Conservation (phyloP, 53 echinoderm and acorn worm species). For the Mesocentrotus franciscanus region DNA sequence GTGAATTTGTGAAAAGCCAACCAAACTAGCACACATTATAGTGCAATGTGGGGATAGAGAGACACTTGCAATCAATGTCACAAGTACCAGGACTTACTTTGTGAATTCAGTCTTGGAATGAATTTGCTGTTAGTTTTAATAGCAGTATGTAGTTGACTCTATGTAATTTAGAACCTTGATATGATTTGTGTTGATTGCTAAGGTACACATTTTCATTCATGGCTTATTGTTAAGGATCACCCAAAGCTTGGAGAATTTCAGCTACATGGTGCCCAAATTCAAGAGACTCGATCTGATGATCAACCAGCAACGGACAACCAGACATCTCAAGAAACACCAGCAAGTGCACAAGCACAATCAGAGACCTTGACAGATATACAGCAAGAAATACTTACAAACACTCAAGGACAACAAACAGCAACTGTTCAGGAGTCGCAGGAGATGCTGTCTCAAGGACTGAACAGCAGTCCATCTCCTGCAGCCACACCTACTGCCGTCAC, state of each 20-base stretch:
- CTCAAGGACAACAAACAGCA: background rate
- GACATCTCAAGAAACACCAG: conserved; percentile 12
- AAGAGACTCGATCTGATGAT: background rate
- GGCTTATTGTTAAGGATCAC: background rate
- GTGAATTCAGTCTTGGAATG: too few relatives aligned
- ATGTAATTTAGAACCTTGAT: too few relatives aligned
- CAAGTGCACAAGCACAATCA: background rate
- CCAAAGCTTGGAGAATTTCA: conserved; percentile 31
- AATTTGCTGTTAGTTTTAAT: too few relatives aligned
- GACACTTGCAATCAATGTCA: too few relatives aligned
- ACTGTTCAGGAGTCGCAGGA: background rate
- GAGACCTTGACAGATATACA: background rate
- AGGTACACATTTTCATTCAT: background rate
- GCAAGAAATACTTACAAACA: background rate
- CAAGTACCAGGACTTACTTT: too few relatives aligned
- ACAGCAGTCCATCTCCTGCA: background rate
- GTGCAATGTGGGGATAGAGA: too few relatives aligned
- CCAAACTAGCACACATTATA: too few relatives aligned
- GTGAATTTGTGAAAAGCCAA: too few relatives aligned
- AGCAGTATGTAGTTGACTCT: too few relatives aligned
- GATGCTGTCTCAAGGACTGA: background rate
- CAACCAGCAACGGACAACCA: conserved; percentile 16
- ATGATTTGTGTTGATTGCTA: background rate
- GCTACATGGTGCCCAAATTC: background rate
- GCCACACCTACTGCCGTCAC: background rate